A percentile compares a stretch with the other conserved stretches of the same genome.
Evolutionary conservation across 2,797 vertebrate genomes (phyloP).

Genomic region (Myotis vivesi): DNA sequence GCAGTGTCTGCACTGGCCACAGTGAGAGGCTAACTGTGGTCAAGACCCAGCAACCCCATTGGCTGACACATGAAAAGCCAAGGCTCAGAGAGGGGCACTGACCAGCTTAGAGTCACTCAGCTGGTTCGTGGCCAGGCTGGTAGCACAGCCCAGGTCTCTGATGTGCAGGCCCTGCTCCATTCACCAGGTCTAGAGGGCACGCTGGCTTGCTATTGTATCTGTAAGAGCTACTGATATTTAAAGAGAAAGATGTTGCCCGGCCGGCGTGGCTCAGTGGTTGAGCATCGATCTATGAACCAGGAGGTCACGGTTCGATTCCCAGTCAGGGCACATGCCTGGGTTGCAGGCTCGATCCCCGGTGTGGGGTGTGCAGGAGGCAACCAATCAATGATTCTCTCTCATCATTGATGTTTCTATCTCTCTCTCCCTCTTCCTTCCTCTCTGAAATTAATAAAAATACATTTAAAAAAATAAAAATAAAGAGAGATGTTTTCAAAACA

Average conservation of each 20-base stretch:
- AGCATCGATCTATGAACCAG: too few relatives aligned
- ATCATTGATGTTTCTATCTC: too few relatives aligned
- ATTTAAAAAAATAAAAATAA: too few relatives aligned
- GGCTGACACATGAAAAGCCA: neutral
- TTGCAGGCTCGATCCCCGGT: too few relatives aligned
- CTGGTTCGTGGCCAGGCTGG: neutral
- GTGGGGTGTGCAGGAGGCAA: too few relatives aligned
- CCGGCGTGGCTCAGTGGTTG: too few relatives aligned
- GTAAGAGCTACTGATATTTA: neutral
- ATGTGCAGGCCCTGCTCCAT: neutral
- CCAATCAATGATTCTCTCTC: too few relatives aligned
- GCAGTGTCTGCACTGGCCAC: neutral
- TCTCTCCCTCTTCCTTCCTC: too few relatives aligned
- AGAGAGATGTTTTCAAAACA: neutral
- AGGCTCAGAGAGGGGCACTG: neutral
- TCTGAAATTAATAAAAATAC: too few relatives aligned
- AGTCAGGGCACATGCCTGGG: too few relatives aligned
- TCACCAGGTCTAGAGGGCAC: neutral
- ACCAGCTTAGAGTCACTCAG: neutral
- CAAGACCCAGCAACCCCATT: neutral
- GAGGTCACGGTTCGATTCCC: too few relatives aligned
- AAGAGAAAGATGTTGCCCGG: neutral
- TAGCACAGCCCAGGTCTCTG: neutral
- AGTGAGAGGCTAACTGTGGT: neutral
- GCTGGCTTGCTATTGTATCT: neutral